Evolutionary conservation across 2,888 invertebrate genomes (phyloP), one percentile per base, ranked within the genome.

Genomic region (Cabera pusaria): DNA sequence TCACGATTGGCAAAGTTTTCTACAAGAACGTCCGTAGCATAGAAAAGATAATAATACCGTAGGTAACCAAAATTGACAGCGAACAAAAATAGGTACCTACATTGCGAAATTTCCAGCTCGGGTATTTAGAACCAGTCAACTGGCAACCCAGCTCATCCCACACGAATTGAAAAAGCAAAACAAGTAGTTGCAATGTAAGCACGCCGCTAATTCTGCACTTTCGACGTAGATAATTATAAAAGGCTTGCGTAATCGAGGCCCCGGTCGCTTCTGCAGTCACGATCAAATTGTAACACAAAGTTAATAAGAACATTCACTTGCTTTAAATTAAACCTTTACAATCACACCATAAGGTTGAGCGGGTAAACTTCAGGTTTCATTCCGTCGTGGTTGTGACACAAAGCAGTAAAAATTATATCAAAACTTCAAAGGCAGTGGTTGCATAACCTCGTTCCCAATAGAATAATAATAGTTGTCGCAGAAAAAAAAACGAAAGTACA

Each of bases 321-420:
- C 56, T 42, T 11, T 7, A 34, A 11, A 32, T 38, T 38, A 39
- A 46, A 55, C 61, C 49, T 46, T 70, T 55, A 10, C 6, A 0
- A 6, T 1, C 16, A 10, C 11, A 8, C 20, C n/a, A 41, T 54
- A 67, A 51, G 48, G 39, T 42, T 35, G 17, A 54, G 1, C 1
- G 49, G 42, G 22, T 41, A 9, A 3, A 2, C 16, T 26, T 49
- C 27, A 21, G 21, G 12, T 26, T 38, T 34, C n/a, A 56, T 32
- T 52, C 52, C 19, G 38, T 48, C 4, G 42, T 62, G 55, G 67
- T 55, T 33, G 33, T 42, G 59, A 68, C 64, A 77, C 74, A 79
- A 81, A 79, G 74, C 74, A 72, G 68, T 75, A 80, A 86, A 86
- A 87, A 87, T 87, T 79, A 86, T 87, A 87, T 86, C 85, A 87